A percentile compares a stretch with the other conserved stretches of the same genome.
Conservation (phyloP, 2,888 invertebrate species). For the Calameuta idolon region DNA sequence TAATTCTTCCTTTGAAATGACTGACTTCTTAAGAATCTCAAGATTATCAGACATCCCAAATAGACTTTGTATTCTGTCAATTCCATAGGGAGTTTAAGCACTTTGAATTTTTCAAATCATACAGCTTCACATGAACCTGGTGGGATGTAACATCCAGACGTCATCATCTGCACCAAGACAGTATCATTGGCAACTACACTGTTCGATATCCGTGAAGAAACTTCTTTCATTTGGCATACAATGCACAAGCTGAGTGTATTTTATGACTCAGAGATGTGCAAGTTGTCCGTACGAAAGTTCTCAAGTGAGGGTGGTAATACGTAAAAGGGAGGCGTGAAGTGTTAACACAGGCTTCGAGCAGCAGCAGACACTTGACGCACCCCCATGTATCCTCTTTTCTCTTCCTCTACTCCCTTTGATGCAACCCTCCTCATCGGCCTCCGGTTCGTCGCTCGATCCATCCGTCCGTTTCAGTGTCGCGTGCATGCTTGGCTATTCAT, state of each 20-base stretch:
- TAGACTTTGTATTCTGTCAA: background rate
- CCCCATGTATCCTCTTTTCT: slow-evolving; percentile 27
- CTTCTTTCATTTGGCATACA: slow-evolving; percentile 28
- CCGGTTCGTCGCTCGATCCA: background rate
- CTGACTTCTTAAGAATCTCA: too few relatives aligned
- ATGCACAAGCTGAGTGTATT: slow-evolving; percentile 20
- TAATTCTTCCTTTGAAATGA: background rate
- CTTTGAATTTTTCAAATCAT: background rate
- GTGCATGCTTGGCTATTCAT: slow-evolving; percentile 18
- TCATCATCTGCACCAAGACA: background rate
- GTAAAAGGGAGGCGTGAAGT: slow-evolving; percentile 57
- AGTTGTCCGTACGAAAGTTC: slow-evolving; percentile 43
- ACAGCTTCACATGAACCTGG: background rate
- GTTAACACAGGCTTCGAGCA: slow-evolving; percentile 51
- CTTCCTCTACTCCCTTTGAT: slow-evolving; percentile 20
- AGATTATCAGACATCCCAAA: too few relatives aligned
- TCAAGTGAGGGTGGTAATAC: slow-evolving; percentile 47
- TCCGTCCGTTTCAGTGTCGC: slow-evolving; percentile 3
- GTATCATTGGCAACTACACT: background rate
- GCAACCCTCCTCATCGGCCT: slow-evolving; percentile 14
- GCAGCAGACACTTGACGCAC: slow-evolving; percentile 49
- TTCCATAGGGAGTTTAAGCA: background rate
- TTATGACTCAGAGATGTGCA: slow-evolving; percentile 41
- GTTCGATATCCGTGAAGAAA: slow-evolving; percentile 10
- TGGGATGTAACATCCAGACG: background rate